phyloP scores from a whole-genome alignment of 2,113 vertebrate genomes.

The Bungarus multicinctus region DNA sequence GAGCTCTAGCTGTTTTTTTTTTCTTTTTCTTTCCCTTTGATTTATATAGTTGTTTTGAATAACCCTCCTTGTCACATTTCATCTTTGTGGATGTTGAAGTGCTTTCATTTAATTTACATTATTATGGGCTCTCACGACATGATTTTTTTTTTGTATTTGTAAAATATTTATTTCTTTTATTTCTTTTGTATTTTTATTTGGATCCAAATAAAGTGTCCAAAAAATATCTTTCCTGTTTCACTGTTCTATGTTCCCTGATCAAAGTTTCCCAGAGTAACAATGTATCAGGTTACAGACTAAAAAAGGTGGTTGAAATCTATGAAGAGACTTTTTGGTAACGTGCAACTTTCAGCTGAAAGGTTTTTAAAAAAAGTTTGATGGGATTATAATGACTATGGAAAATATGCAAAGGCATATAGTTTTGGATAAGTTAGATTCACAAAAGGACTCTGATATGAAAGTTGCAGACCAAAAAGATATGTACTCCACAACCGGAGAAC shows the following conservation, averaged over 20 bases:
- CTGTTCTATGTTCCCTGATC: neutral
- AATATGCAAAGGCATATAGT: neutral
- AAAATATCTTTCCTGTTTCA: neutral
- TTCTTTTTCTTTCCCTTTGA: neutral
- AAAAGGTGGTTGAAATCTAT: neutral
- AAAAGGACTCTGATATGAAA: neutral
- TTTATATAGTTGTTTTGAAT: neutral
- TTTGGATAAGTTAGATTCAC: neutral
- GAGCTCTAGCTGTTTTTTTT: neutral
- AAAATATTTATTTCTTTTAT: neutral
- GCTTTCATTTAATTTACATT: neutral
- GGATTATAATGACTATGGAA: neutral
- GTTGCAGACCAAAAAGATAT: neutral
- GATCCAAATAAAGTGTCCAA: neutral
- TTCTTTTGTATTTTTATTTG: neutral
- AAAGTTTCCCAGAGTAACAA: neutral
- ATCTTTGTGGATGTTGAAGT: neutral
- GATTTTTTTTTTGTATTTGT: neutral
- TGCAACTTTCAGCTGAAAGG: neutral
- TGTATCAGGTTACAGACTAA: neutral
- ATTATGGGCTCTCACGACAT: neutral
- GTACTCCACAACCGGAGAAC: neutral
- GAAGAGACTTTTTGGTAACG: neutral
- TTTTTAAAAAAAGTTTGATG: neutral
- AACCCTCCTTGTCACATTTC: neutral